Percentiles rank a stretch among this genome's conserved stretches.
These are phyloP conservation scores for Emys orbicularis DNA, from an alignment of 2,797 vertebrate species.

Conservation along the genomic window DNA sequence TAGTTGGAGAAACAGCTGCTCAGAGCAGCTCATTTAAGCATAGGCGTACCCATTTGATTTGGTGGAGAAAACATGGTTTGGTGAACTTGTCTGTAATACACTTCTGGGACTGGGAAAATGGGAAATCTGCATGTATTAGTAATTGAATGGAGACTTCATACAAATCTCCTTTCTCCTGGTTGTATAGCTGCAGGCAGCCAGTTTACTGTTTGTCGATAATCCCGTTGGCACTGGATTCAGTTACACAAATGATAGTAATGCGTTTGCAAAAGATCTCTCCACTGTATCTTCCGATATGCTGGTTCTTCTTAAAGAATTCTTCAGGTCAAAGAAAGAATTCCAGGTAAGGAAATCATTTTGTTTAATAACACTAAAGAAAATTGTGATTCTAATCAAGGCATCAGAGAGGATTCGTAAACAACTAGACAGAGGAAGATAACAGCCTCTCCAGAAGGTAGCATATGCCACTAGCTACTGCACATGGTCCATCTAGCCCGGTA, in stretches of 20 bases:
- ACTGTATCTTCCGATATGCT: slow-evolving; percentile 92
- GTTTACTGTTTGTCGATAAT: slow-evolving; percentile 95
- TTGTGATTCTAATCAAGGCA: not conserved
- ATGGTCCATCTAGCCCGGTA: not conserved
- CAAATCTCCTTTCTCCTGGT: slow-evolving; percentile 18
- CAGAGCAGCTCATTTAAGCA: not conserved
- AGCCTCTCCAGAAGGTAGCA: not conserved
- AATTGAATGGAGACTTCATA: not conserved
- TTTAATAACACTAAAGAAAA: not conserved
- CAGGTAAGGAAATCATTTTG: slow-evolving; percentile 81
- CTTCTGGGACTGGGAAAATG: not conserved
- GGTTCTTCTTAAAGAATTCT: slow-evolving; percentile 90
- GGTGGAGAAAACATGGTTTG: not conserved
- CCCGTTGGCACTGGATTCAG: slow-evolving; percentile 96
- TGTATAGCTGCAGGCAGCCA: slow-evolving; percentile 88
- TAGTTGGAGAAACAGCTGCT: not conserved
- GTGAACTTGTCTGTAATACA: not conserved
- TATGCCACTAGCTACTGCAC: not conserved
- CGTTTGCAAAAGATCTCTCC: slow-evolving; percentile 87
- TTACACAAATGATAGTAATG: slow-evolving; percentile 83
- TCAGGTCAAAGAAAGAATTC: slow-evolving; percentile 84
- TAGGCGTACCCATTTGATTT: not conserved
- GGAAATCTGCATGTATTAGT: not conserved
- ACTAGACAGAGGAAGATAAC: not conserved
- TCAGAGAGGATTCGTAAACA: not conserved